Conservation (phyloP, 2,113 vertebrate species). For the Ptilonorhynchus violaceus region DNA sequence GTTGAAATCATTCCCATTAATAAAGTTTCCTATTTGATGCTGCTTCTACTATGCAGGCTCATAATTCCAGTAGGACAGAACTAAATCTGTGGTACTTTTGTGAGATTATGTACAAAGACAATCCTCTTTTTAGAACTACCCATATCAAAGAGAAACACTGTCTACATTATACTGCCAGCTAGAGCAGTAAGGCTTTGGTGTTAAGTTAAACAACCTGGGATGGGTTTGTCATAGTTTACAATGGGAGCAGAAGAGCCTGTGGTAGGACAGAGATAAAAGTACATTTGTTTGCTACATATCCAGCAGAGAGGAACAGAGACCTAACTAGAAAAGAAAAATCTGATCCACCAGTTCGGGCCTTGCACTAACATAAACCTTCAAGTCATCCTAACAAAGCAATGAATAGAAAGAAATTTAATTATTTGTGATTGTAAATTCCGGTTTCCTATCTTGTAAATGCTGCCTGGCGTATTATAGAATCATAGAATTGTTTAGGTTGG, state of each 20-base stretch:
- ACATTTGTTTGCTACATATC: background rate
- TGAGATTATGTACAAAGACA: background rate
- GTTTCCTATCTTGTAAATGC: background rate
- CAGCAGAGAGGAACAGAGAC: background rate
- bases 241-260: background rate
- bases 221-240: background rate
- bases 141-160: background rate
- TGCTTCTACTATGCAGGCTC: background rate
- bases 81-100: background rate
- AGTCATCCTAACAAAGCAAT: background rate
- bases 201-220: fast-evolving
- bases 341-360: background rate
- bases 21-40: background rate
- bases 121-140: background rate
- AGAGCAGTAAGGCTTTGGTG: background rate
- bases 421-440: background rate
- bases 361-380: background rate
- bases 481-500: background rate
- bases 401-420: background rate
- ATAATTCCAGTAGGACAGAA: background rate
- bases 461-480: background rate
- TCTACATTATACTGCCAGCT: background rate
- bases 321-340: background rate
- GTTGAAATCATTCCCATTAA: background rate
- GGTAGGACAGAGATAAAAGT: background rate